A percentile compares a stretch with the other conserved stretches of the same genome.
Conservation (phyloP, 1,140 invertebrate genomes). For the Mycetomoellerius zeteki region DNA sequence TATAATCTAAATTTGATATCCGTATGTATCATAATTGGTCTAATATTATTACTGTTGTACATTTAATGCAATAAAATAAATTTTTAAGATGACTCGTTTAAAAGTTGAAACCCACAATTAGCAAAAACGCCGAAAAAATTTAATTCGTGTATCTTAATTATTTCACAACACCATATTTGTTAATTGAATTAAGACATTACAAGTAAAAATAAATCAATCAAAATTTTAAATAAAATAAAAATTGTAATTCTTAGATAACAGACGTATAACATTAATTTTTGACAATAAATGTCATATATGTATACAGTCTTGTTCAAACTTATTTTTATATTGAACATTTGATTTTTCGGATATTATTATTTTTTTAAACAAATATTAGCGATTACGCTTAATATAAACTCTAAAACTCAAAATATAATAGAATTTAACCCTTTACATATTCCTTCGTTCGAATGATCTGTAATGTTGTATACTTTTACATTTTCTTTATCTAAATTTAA, state of each 20-base stretch:
- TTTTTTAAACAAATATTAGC: too few species aligned
- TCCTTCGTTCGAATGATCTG: background rate
- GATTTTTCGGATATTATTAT: background rate
- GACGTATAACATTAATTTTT: background rate
- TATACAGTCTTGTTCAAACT: background rate
- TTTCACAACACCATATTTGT: too few species aligned
- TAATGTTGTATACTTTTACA: background rate
- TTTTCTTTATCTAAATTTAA: background rate
- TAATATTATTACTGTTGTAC: too few species aligned
- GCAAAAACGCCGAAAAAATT: too few species aligned
- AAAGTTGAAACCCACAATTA: too few species aligned
- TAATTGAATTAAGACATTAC: too few species aligned
- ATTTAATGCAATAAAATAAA: too few species aligned
- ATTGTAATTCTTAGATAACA: background rate
- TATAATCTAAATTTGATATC: too few species aligned
- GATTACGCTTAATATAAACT: background rate
- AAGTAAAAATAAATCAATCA: background rate
- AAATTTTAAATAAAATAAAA: background rate
- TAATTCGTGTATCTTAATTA: too few species aligned
- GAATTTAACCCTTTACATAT: background rate
- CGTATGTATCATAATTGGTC: too few species aligned
- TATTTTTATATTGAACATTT: background rate
- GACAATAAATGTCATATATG: background rate
- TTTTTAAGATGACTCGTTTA: too few species aligned
- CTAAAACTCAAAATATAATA: background rate